Evolutionary conservation across 2,797 vertebrate genomes (phyloP).

Genomic region (Ficedula albicollis): DNA sequence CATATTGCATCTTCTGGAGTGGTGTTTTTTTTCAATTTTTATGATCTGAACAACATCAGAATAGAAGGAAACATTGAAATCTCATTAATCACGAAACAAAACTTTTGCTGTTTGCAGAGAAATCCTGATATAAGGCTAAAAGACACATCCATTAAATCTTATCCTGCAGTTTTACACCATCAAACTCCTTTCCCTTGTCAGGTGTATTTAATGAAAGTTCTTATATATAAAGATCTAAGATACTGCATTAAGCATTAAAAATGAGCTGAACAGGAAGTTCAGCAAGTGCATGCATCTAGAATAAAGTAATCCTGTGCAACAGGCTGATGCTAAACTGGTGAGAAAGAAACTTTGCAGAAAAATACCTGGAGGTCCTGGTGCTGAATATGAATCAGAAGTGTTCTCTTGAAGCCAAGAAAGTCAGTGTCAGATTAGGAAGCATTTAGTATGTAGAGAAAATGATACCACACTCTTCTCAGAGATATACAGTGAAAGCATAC

Average conservation of each 20-base stretch:
- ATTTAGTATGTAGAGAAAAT: neutral
- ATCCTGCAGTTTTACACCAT: neutral
- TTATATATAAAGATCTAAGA: neutral
- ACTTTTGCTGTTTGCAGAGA: neutral
- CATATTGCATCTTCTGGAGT: neutral
- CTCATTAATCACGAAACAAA: neutral
- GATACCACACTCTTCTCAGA: neutral
- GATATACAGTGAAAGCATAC: neutral
- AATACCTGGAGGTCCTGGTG: neutral
- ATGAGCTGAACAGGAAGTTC: neutral
- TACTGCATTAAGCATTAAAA: neutral
- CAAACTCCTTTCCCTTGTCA: neutral
- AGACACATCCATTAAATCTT: neutral
- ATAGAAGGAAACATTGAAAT: neutral
- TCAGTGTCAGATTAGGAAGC: neutral
- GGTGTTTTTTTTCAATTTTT: neutral
- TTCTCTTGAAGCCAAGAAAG: neutral
- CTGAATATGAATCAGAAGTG: neutral
- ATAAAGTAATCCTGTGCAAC: neutral
- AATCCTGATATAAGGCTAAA: neutral
- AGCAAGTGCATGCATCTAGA: neutral
- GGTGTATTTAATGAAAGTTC: neutral
- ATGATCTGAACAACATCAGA: neutral
- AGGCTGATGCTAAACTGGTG: neutral
- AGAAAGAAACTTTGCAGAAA: neutral